Evolutionary conservation across 2,888 invertebrate species (phyloP).

Genomic region (Apamea monoglypha): DNA sequence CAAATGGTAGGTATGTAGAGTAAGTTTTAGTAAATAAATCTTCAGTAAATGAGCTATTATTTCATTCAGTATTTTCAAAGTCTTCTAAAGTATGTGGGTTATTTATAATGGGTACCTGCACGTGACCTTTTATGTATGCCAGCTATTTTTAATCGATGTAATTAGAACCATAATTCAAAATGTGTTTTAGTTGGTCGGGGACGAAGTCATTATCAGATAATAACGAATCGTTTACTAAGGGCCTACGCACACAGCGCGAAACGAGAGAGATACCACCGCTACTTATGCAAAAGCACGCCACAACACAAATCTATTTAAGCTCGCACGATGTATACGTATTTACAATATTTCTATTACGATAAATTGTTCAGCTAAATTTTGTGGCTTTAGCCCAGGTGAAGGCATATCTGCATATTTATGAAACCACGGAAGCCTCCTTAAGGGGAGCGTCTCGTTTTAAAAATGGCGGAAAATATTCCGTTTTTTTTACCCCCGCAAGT

Average conservation of each 20-base stretch:
- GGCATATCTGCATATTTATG: slow-evolving; percentile 90
- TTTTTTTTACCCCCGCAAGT: slow-evolving; percentile 85
- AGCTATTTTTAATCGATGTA: slow-evolving; percentile 60
- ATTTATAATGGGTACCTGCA: slow-evolving; percentile 20
- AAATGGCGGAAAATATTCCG: slow-evolving; percentile 86
- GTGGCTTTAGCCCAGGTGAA: slow-evolving; percentile 88
- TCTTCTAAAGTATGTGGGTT: slow-evolving; percentile 19
- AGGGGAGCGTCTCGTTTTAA: slow-evolving; percentile 86
- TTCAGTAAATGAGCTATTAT: slow-evolving; percentile 14
- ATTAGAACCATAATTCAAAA: slow-evolving; percentile 62
- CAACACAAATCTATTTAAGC: slow-evolving; percentile 86
- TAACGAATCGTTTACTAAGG: slow-evolving; percentile 80
- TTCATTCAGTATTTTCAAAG: slow-evolving; percentile 12
- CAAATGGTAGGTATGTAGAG: background rate
- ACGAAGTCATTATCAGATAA: slow-evolving; percentile 78
- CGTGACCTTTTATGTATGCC: slow-evolving; percentile 32
- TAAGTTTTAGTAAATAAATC: slow-evolving; percentile 14
- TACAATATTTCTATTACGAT: slow-evolving; percentile 89
- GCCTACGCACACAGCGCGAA: slow-evolving; percentile 80
- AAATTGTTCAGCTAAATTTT: slow-evolving; percentile 88
- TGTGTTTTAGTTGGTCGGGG: slow-evolving; percentile 63
- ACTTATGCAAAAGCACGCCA: slow-evolving; percentile 88
- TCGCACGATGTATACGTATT: slow-evolving; percentile 84
- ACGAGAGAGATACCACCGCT: slow-evolving; percentile 76
- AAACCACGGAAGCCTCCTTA: slow-evolving; percentile 86